Percentiles rank a stretch among this genome's conserved stretches.
Conservation (phyloP, 2,888 invertebrate genomes). For the Leptinotarsa haldemani region DNA sequence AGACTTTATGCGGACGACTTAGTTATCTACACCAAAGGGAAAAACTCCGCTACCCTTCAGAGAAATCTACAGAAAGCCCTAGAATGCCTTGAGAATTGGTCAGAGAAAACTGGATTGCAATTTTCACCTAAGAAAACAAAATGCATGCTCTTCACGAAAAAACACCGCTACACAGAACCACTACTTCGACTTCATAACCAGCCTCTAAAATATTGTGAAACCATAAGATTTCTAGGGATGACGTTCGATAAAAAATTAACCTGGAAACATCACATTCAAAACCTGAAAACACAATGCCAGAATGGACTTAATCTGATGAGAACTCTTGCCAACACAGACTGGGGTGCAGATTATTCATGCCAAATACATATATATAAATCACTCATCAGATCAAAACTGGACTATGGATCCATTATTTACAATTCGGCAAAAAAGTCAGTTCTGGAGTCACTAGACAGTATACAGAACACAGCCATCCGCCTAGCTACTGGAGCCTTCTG, state of each 20-base stretch:
- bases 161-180: constrained; percentile 3
- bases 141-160: constrained; percentile 14
- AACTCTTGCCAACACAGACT: constrained; percentile 18
- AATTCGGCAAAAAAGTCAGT: constrained; percentile 28
- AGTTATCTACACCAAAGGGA: constrained; percentile 5
- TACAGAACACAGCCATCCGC: constrained; percentile 12
- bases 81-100: constrained; percentile 17
- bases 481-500: constrained; percentile 19
- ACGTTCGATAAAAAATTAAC: constrained; percentile 21
- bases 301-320: constrained; percentile 21
- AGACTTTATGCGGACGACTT: constrained; percentile 12
- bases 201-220: constrained; percentile 8
- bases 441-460: constrained; percentile 5
- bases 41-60: background rate
- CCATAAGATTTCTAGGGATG: constrained; percentile 22
- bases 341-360: constrained; percentile 20
- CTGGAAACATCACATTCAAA: constrained; percentile 18
- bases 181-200: constrained; percentile 1
- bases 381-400: constrained; percentile 25
- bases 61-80: constrained; percentile 2
- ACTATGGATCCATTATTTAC: constrained; percentile 18
- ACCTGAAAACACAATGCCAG: background rate
- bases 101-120: constrained; percentile 15
- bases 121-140: constrained; percentile 15
- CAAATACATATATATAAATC: constrained; percentile 20